Evolutionary conservation across 2,888 invertebrate genomes (phyloP).

Genomic region (Phasia obesa): DNA sequence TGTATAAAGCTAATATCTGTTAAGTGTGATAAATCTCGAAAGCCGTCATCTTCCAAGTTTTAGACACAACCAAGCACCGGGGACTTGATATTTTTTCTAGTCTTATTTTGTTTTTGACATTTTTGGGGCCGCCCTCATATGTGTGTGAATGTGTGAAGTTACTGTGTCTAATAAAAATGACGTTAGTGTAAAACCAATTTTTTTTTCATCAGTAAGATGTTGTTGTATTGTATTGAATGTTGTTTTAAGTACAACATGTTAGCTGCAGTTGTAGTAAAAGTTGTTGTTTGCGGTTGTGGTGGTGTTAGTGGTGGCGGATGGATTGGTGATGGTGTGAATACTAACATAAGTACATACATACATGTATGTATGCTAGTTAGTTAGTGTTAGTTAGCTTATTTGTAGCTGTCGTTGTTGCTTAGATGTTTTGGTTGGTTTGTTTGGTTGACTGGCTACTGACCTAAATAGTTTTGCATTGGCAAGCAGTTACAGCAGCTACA

Average conservation of each 20-base stretch:
- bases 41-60: no score
- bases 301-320: not conserved
- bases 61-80: no score
- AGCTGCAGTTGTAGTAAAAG: slow-evolving; percentile 56
- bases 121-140: not conserved
- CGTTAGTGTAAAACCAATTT: slow-evolving; percentile 39
- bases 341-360: not conserved
- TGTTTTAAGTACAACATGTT: slow-evolving; percentile 30
- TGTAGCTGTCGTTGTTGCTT: slow-evolving; percentile 26
- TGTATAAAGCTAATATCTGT: no score
- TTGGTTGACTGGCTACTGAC: slow-evolving; percentile 74
- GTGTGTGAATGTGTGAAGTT: slow-evolving; percentile 10
- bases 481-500: slow-evolving; percentile 43
- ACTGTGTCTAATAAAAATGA: slow-evolving; percentile 46
- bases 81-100: no score
- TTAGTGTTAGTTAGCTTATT: not conserved
- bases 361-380: not conserved
- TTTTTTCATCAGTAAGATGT: slow-evolving; percentile 4
- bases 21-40: no score
- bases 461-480: slow-evolving; percentile 75
- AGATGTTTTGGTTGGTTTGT: slow-evolving; percentile 40
- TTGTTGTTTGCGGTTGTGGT: slow-evolving; percentile 27
- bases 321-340: not conserved
- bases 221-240: slow-evolving; percentile 39
- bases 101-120: not conserved